Percentiles rank a stretch among this genome's conserved stretches.
Conservation (phyloP, 2,888 invertebrate species). For the Eupithecia tripunctaria region DNA sequence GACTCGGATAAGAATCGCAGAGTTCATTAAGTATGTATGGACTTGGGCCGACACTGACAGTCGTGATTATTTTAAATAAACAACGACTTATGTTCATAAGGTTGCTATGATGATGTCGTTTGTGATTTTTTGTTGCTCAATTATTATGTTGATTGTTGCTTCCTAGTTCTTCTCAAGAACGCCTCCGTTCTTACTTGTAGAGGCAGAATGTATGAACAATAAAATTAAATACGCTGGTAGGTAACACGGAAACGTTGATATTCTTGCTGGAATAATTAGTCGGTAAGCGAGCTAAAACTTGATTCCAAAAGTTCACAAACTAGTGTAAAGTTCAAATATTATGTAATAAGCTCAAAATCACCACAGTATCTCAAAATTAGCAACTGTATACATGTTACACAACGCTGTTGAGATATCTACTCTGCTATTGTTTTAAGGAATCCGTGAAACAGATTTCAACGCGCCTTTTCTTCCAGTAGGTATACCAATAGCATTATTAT, state of each 20-base stretch:
- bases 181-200: neutral
- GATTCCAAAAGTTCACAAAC: neutral
- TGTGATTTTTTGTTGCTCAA: slow-evolving; percentile 59
- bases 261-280: neutral
- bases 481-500: neutral
- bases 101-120: slow-evolving; percentile 47
- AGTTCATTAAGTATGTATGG: slow-evolving; percentile 68
- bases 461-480: slow-evolving; percentile 45
- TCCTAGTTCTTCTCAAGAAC: slow-evolving; percentile 62
- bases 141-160: slow-evolving; percentile 59
- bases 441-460: slow-evolving; percentile 63
- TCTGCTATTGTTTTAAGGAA: slow-evolving; percentile 33
- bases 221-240: neutral
- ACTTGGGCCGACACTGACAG: slow-evolving; percentile 55
- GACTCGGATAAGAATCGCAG: slow-evolving; percentile 65
- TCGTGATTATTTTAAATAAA: slow-evolving; percentile 69
- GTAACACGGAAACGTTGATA: neutral
- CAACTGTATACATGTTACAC: slow-evolving; percentile 18
- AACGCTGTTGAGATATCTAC: slow-evolving; percentile 24
- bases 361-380: slow-evolving; percentile 4
- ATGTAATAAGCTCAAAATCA: slow-evolving; percentile 8
- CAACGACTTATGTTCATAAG: slow-evolving; percentile 50
- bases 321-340: slow-evolving; percentile 1
- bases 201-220: neutral
- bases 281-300: neutral